Base-by-base conservation (phyloP, 2,797 vertebrate species). In the Manis pentadactyla region DNA sequence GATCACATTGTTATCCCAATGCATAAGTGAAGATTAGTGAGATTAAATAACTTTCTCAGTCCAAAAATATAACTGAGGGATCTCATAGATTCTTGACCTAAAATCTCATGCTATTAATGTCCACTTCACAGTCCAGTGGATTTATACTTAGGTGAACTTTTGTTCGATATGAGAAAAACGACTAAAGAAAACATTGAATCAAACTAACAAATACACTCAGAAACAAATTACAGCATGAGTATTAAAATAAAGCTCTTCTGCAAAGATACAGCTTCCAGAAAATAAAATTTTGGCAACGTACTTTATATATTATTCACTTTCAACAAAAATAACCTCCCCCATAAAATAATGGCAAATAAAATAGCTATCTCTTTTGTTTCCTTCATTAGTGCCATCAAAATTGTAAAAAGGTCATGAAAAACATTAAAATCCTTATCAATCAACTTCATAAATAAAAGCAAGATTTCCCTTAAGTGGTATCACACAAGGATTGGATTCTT, bases 291-390 rank as follows among this genome's bases (percentile, higher is more conserved):
- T 93, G 75, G 11, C 6, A n/a, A 78, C 79, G 74, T 46, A 66
- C 2, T 59, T 89, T 81, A 74, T 42, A 53, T 61, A 14, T 42
- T 78, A 69, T 31, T 64, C 6, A 27, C 21, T n/a, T 57, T 71
- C 94, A 96, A 46, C 66, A 88, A 92, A 94, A 94, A 74, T 87
- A 79, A 49, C 29, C 15, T 88, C 8, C 74, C 55, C 13, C 13
- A 78, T 66, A 83, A 94, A 95, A 91, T 87, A 63, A 87, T 87
- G 27, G 17, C 51, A 95, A 95, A 78, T 84, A 89, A 89, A 82
- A 94, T 23, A n/a, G 34, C 6, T 27, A 37, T 23, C 34, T 92
- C 57, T 81, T 75, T 89, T 81, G 57, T 74, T 93, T 74, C 34
- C 71, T 69, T 97, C 34, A 86, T 69, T 85, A 69, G n/a, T 82